Evolutionary conservation across 2,888 invertebrate genomes (phyloP), one percentile per base, ranked within the genome.

Genomic region (Coleophora deauratella): DNA sequence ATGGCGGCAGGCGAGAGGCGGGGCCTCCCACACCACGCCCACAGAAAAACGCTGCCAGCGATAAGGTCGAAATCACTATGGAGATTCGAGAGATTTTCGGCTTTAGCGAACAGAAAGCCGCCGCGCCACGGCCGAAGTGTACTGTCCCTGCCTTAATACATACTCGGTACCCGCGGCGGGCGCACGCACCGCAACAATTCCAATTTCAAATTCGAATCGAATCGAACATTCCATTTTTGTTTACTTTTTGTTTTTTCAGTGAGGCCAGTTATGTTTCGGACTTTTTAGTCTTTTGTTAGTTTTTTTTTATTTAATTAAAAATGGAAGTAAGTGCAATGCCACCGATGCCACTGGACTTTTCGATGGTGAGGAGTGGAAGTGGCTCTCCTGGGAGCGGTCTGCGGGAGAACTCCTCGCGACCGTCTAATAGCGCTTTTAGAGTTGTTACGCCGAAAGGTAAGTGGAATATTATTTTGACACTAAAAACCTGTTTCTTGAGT

Each of bases 341-440:
- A 44, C 84, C 86, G 44, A 89, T 90, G 89, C 90, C 91, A 43
- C 70, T 91, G 76, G 91, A 91, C 87, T 91, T 89, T 76, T 90
- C 90, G 45, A 84, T 88, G 85, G 82, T 85, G 72, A 68, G 86
- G 65, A 72, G 63, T 70, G 82, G 66, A 50, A 66, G 62, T 52
- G 72, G 66, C 40, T 75, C 80, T 38, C 75, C 82, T 36, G 70
- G 67, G 14, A 59, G 60, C 41, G 55, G 57, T 27, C 49, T 79
- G 45, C 64, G 82, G 49, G 79, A 77, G 41, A 67, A 62, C 32
- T 85, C 82, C 3, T 84, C 85, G 50, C 67, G 82, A 43, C 74
- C 76, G 28, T 77, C 81, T 27, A 82, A 77, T 56, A 90, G 90
- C 82, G 91, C 91, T 21, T 91, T 91, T 66, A 85, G 90, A 54